Evolutionary conservation across 1,140 invertebrate genomes (phyloP), one percentile per base, ranked within the genome.

Genomic region (Ganaspis sp.): DNA sequence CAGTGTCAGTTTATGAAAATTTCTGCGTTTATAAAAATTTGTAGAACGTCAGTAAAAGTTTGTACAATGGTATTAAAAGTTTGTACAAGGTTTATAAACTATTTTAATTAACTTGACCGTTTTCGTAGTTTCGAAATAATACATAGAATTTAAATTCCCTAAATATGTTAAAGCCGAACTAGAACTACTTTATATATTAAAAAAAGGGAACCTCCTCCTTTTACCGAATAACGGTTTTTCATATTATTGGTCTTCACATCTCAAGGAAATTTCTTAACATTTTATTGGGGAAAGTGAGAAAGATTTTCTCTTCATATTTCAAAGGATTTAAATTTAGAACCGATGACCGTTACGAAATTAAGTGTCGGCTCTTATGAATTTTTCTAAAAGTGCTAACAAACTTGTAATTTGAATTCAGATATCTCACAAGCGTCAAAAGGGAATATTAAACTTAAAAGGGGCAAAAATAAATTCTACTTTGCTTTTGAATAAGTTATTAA

Each of bases 351-450:
- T 49, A 49, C 45, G 45, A 49, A 49, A 49, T 49, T 8, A 49
- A 17, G 17, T 49, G 26, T 23, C 26, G 17, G 21, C 9, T 21
- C 2, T 15, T 72, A 12, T 49, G 11, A 45, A 45, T 23, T 26
- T 29, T 19, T 49, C 70, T 45, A 72, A 38, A 72, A 71, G 70
- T 37, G 37, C 21, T 38, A 71, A 19, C 12, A 37, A 71, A 40
- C 8, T 72, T 21, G 26, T 72, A 26, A 23, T n/a, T 23, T 70
- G 37, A 38, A 38, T 38, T 64, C 29, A 70, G 72, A n/a, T n/a
- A n/a, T n/a, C 75, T 64, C 64, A 75, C 49, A 19, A 3, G 29
- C 29, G 29, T 6, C 29, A 34, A 6, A 34, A 34, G 29, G 29
- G 6, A 34, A 2, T 34, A 34, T 34, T 34, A 34, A 34, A 34